Evolutionary conservation across 2,113 vertebrate genomes (phyloP), one percentile per base, ranked within the genome.

Genomic region (Labeo rohita): DNA sequence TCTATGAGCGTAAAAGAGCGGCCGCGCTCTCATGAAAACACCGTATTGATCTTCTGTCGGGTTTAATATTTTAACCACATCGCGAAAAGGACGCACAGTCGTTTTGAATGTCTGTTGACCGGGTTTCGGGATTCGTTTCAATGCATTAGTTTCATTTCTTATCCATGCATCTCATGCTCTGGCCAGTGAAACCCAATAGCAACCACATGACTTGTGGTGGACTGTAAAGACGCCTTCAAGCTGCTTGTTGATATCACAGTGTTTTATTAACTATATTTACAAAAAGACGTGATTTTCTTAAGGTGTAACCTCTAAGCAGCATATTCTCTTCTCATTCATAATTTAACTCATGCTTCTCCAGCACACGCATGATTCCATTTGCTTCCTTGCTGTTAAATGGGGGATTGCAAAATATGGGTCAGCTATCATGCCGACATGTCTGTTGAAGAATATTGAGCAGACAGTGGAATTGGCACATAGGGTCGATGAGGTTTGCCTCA

Each of bases 11-110:
- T 49, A 47, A 61, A 50, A 49, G 65, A 34, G 49, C 54, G 63
- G 3, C 72, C 52, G 74, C 28, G 75, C 75, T 79, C n/a, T 45
- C 13, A 16, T 70, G 47, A 50, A 83, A 86, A 28, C 49, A 10
- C 52, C 10, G 6, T 68, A 89, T 84, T 49, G 88, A 84, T 86
- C 77, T 86, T 82, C 52, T 83, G 61, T 82, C 43, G 45, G 52
- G 59, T 36, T 13, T 77, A 36, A 47, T 85, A 68, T 70, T 75
- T 83, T 36, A 74, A 82, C 54, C 47, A 15, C 47, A 50, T 43
- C 36, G 34, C 43, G 49, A 54, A 43, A 90, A 91, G 89, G 68
- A 72, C 36, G 63, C 16, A 86, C 89, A 91, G 87, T 88, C 86
- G 76, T 83, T n/a, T 2, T 63, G 36, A 39, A 65, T 81, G 43